phyloP scores from a whole-genome alignment of 53 echinoderm and acorn worm genomes.

The Astropecten irregularis region DNA sequence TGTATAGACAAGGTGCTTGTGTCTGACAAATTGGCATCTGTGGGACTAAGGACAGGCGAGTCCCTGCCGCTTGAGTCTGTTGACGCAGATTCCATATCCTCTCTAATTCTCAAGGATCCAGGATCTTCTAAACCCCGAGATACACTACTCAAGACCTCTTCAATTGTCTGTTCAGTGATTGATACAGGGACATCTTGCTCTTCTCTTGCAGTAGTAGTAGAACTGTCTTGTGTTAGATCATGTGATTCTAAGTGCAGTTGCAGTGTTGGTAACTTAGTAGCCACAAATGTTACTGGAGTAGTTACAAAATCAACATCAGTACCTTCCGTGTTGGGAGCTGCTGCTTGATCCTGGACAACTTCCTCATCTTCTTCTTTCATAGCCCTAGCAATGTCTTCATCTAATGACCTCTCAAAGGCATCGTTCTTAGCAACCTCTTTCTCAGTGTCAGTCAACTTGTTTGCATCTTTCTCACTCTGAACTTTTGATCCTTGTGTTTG shows the following conservation, averaged over 20 bases:
- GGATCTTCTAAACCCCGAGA: slow-evolving; percentile 11
- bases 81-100: not conserved
- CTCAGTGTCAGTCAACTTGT: slow-evolving; percentile 19
- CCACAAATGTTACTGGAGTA: not conserved
- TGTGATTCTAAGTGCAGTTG: slow-evolving; percentile 35
- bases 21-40: slow-evolving; percentile 39
- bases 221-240: slow-evolving; percentile 14
- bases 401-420: slow-evolving; percentile 81
- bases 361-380: slow-evolving; percentile 78
- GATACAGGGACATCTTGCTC: slow-evolving; percentile 6
- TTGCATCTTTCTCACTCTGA: not conserved
- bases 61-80: not conserved
- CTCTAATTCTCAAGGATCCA: not conserved
- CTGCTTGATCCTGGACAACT: not conserved
- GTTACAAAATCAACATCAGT: slow-evolving; percentile 8
- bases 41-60: slow-evolving; percentile 36
- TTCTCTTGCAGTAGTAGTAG: not conserved
- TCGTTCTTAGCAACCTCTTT: slow-evolving; percentile 51
- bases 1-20: slow-evolving; percentile 38
- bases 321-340: slow-evolving; percentile 13
- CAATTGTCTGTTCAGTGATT: slow-evolving; percentile 61
- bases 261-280: slow-evolving; percentile 17
- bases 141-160: slow-evolving; percentile 61
- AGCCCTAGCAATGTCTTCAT: slow-evolving; percentile 94
- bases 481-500: not conserved